Evolutionary conservation across 2,888 invertebrate species (phyloP).

Genomic region (Leucoptera coffeella): DNA sequence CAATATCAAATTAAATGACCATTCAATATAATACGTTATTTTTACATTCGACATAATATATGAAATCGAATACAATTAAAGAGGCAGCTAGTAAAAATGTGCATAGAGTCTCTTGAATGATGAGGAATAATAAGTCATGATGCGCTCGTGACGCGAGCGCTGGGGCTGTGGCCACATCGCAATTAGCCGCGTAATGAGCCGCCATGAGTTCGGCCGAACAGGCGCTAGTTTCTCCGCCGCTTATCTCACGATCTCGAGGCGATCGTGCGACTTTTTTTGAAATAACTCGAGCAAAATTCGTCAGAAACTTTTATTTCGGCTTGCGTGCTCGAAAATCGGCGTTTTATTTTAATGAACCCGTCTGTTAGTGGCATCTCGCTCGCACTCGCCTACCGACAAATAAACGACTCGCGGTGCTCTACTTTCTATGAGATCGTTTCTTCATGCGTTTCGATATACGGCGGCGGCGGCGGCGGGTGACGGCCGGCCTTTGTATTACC

Average conservation of each 20-base stretch:
- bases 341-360: conserved; percentile 52
- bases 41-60: too few relatives aligned
- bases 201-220: conserved; percentile 10
- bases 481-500: too few relatives aligned
- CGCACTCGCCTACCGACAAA: conserved; percentile 34
- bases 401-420: conserved; percentile 49
- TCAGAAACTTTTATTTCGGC: conserved; percentile 43
- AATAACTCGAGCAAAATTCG: conserved; percentile 51
- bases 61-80: too few relatives aligned
- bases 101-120: too few relatives aligned
- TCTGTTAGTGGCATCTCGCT: conserved; percentile 33
- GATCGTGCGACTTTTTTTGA: conserved; percentile 45
- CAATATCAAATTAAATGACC: too few relatives aligned
- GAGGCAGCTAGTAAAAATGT: too few relatives aligned
- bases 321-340: conserved; percentile 40
- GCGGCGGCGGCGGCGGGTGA: conserved; percentile 8
- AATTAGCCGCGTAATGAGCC: too few relatives aligned
- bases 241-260: conserved; percentile 39
- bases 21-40: too few relatives aligned
- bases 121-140: too few relatives aligned
- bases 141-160: too few relatives aligned
- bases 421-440: conserved; percentile 52
- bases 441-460: conserved; percentile 28
- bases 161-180: too few relatives aligned
- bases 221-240: conserved; percentile 44